Evolutionary conservation across 2,113 vertebrate species (phyloP).

Genomic region (Piprites chloris): DNA sequence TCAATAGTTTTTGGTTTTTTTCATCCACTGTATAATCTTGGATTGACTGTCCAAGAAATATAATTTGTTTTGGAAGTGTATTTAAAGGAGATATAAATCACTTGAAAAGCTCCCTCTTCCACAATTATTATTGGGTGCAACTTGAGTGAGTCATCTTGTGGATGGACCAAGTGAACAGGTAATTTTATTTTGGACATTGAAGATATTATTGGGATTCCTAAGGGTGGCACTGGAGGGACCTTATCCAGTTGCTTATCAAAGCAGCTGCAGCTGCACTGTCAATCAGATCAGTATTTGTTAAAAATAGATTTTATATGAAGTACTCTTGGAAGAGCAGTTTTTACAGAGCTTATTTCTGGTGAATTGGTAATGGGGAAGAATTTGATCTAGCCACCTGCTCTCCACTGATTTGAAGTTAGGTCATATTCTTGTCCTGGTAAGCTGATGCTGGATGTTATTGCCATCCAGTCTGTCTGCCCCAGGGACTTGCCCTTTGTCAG

Average conservation of each 20-base stretch:
- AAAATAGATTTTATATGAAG: background rate
- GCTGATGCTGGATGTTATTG: slow-evolving; percentile 43
- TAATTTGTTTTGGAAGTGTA: background rate
- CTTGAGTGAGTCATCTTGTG: background rate
- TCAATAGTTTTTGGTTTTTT: background rate
- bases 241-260: background rate
- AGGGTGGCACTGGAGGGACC: background rate
- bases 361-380: slow-evolving; percentile 17
- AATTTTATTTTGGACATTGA: background rate
- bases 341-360: slow-evolving; percentile 3
- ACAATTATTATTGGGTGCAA: background rate
- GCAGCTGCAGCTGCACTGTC: background rate
- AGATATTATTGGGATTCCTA: background rate
- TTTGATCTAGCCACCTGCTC: slow-evolving; percentile 31
- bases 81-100: background rate
- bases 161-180: background rate
- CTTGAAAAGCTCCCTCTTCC: background rate
- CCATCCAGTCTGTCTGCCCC: slow-evolving; percentile 21
- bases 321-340: background rate
- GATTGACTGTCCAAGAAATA: background rate
- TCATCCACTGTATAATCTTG: background rate
- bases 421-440: slow-evolving; percentile 38
- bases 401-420: slow-evolving; percentile 12
- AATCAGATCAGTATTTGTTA: background rate
- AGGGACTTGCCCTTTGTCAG: slow-evolving; percentile 37